Evolutionary conservation across 1,140 invertebrate species (phyloP), one percentile per base, ranked within the genome.

Genomic region (Pollicipes pollicipes): DNA sequence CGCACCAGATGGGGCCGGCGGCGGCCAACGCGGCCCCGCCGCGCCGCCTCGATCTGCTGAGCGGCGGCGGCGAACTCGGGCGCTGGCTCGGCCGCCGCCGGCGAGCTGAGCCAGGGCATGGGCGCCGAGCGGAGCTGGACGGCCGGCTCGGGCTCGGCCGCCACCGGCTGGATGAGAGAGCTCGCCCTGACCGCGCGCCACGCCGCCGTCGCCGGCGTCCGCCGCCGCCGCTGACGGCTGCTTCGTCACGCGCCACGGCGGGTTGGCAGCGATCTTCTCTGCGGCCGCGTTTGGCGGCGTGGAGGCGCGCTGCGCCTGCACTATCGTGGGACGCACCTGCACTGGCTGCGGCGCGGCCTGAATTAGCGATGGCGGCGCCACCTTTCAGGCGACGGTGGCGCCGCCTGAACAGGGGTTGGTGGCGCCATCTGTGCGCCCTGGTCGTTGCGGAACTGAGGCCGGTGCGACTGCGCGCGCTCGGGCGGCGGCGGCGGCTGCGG

Each of bases 361-460:
- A 27, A 66, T 72, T 70, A 3, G 63, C 69, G 70, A 76, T 35
- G 75, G 79, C 70, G 74, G 73, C 70, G 30, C 71, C 71, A 73
- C 74, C 63, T 63, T 32, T 13, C 66, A 68, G 31, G 31, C 31
- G 35, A 68, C 17, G 32, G 66, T 30, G 28, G 32, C 26, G 45
- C 28, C 37, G 58, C 66, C 35, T 45, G 27, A 32, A 70, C 69
- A 30, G 68, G 73, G 35, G 31, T 30, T n/a, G 27, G 70, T n/a
- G 70, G n/a, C 30, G 73, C 70, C 37, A 72, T 58, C 29, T 68
- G 66, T 6, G 68, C 26, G 68, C 66, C 1, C 27, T 73, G 73
- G 30, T 58, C 32, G 69, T 24, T 45, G 26, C 32, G 30, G 67
- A 24, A 28, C 29, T 68, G 66, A 0, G 68, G n/a, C 68, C 66